These are phyloP conservation scores for Flexamia atlantica DNA, from an alignment of 2,888 invertebrate species.

Conservation along the genomic window DNA sequence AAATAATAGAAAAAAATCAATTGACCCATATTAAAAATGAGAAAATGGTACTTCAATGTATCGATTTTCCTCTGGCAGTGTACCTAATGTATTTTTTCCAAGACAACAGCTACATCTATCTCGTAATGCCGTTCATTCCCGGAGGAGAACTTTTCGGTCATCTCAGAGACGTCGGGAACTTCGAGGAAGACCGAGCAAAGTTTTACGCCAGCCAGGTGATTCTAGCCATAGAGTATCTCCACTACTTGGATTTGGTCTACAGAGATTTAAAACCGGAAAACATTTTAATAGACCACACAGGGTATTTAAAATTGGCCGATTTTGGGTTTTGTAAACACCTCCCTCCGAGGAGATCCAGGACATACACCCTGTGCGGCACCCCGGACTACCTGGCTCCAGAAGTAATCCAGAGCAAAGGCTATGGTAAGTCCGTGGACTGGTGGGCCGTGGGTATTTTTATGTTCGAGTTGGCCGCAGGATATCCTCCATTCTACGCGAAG, in stretches of 20 bases:
- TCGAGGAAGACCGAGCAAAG: constrained; percentile 76
- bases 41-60: constrained; percentile 91
- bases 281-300: constrained; percentile 86
- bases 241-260: constrained; percentile 91
- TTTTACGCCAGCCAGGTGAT: constrained; percentile 96
- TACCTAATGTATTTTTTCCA: constrained; percentile 91
- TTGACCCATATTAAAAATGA: constrained; percentile 83
- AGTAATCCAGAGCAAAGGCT: constrained; percentile 87
- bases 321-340: constrained; percentile 94
- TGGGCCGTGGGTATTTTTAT: constrained; percentile 95
- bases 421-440: constrained; percentile 97
- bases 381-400: constrained; percentile 80
- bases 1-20: constrained; percentile 81
- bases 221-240: constrained; percentile 94
- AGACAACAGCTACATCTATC: constrained; percentile 90
- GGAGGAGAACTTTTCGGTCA: constrained; percentile 95
- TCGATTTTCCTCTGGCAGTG: constrained; percentile 93
- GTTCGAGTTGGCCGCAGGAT: constrained; percentile 95
- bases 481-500: constrained; percentile 94
- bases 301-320: constrained; percentile 90
- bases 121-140: constrained; percentile 89
- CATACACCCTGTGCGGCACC: constrained; percentile 79
- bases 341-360: constrained; percentile 72
- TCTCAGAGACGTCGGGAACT: constrained; percentile 81
- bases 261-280: constrained; percentile 97